Conservation (phyloP, 2,113 vertebrate genomes). For the Corythoichthys intestinalis region DNA sequence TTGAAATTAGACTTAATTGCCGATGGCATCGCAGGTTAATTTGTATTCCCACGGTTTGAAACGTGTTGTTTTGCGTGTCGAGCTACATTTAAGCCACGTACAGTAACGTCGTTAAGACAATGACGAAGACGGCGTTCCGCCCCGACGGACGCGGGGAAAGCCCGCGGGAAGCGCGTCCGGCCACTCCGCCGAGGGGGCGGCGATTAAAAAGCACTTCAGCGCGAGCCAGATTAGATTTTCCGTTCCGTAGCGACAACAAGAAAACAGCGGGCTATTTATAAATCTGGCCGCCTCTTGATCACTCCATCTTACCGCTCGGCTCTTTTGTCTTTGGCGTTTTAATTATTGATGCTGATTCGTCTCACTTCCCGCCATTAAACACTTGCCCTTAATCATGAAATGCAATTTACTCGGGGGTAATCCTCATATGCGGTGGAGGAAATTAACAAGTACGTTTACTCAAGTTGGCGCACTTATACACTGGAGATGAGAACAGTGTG, state of each 20-base stretch:
- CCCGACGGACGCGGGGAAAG: neutral
- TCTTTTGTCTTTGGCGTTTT: conserved; percentile 54
- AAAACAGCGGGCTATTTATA: conserved; percentile 29
- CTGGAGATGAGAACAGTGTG: neutral
- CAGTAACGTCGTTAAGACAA: conserved; percentile 26
- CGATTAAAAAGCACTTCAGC: conserved; percentile 62
- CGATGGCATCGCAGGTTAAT: conserved; percentile 77
- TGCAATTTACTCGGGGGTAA: conserved; percentile 34
- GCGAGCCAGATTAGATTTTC: conserved; percentile 52
- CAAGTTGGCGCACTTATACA: neutral
- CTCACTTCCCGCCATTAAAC: conserved; percentile 60
- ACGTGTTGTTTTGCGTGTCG: conserved; percentile 58
- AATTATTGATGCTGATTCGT: conserved; percentile 66
- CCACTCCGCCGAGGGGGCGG: conserved; percentile 35
- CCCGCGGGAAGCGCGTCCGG: conserved; percentile 29
- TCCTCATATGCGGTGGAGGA: conserved; percentile 12
- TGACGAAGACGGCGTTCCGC: conserved; percentile 25
- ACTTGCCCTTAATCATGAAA: conserved; percentile 50
- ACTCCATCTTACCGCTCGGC: conserved; percentile 32
- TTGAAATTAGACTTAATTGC: conserved; percentile 80
- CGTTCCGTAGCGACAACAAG: conserved; percentile 30
- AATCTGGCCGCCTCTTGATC: conserved; percentile 46
- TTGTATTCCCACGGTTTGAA: conserved; percentile 70
- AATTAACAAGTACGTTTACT: conserved; percentile 15
- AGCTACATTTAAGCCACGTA: conserved; percentile 42